These are phyloP conservation scores for Axinella damicornis DNA, from an alignment of 37 sponge, comb jelly and placozoan genomes.

Conservation along the genomic window DNA sequence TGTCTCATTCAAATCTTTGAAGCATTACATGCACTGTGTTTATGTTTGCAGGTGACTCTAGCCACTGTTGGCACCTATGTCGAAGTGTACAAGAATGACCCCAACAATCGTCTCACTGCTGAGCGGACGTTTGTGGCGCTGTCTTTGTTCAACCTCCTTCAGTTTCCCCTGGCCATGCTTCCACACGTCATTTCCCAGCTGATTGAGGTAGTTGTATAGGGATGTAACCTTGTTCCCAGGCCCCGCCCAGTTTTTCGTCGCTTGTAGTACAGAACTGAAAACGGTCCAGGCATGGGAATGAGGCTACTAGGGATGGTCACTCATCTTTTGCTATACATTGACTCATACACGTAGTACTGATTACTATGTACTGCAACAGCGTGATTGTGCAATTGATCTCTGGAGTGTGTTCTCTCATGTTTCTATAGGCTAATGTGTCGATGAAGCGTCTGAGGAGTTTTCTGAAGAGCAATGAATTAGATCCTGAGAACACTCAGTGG, in stretches of 20 bases:
- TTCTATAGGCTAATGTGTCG: constrained; percentile 88
- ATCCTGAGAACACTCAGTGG: constrained; percentile 75
- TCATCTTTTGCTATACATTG: too few species aligned
- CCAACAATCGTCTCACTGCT: constrained; percentile 71
- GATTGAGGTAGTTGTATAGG: constrained; percentile 84
- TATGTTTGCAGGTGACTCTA: constrained; percentile 93
- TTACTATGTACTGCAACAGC: background rate
- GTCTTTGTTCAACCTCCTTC: constrained; percentile 96
- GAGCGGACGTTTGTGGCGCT: constrained; percentile 94
- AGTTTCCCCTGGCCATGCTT: constrained; percentile 94
- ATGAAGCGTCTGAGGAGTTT: constrained; percentile 80
- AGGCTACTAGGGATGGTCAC: too few species aligned
- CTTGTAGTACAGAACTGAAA: too few species aligned
- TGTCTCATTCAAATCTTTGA: too few species aligned
- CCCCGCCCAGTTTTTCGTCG: too few species aligned
- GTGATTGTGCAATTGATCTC: background rate
- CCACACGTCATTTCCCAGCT: constrained; percentile 89
- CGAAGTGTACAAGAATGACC: constrained; percentile 39
- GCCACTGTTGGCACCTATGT: constrained; percentile 92
- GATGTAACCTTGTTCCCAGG: too few species aligned
- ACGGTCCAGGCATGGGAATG: too few species aligned
- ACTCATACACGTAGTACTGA: too few species aligned
- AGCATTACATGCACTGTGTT: too few species aligned
- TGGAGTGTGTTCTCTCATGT: background rate
- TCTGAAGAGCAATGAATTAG: constrained; percentile 86